These are phyloP conservation scores for Hippopotamyrus pictus DNA, from an alignment of 2,797 vertebrate genomes.

Conservation along the genomic window DNA sequence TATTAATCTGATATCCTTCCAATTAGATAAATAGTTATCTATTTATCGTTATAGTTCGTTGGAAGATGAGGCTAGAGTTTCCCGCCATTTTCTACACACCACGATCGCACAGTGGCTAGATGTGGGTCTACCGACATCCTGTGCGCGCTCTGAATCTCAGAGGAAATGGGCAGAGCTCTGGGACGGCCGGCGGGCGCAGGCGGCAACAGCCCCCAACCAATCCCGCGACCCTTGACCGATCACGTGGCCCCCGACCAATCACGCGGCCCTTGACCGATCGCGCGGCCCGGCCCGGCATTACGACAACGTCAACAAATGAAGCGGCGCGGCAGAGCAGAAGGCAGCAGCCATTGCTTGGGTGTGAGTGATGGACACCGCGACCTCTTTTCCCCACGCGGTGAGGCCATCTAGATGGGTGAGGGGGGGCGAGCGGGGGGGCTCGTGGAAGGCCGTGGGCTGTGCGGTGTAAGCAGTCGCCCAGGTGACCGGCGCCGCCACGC, in stretches of 20 bases:
- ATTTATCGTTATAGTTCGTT: background rate
- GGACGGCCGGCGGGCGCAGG: background rate
- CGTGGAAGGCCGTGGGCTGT: constrained; percentile 34
- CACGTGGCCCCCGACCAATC: background rate
- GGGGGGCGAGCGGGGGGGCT: constrained; percentile 22
- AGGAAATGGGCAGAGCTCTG: background rate
- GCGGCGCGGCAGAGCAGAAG: constrained; percentile 32
- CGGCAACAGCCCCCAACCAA: background rate
- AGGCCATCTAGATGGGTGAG: background rate
- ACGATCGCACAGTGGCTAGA: background rate
- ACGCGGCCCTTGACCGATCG: background rate
- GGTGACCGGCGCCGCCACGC: constrained; percentile 54
- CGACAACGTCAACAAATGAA: constrained; percentile 23
- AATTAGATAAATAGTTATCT: background rate
- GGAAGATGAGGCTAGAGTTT: background rate
- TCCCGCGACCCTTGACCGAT: background rate
- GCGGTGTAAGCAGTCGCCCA: constrained; percentile 44
- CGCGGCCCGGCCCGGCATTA: background rate
- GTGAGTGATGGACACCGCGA: constrained; percentile 12
- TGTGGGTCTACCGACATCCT: background rate
- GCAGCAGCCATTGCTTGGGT: constrained; percentile 25
- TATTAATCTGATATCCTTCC: background rate
- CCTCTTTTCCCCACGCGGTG: background rate
- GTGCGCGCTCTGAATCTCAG: background rate
- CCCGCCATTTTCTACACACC: background rate